Percentiles rank a stretch among this genome's conserved stretches.
Evolutionary conservation across 2,113 vertebrate genomes (phyloP).

Genomic region (Asarcornis scutulata): DNA sequence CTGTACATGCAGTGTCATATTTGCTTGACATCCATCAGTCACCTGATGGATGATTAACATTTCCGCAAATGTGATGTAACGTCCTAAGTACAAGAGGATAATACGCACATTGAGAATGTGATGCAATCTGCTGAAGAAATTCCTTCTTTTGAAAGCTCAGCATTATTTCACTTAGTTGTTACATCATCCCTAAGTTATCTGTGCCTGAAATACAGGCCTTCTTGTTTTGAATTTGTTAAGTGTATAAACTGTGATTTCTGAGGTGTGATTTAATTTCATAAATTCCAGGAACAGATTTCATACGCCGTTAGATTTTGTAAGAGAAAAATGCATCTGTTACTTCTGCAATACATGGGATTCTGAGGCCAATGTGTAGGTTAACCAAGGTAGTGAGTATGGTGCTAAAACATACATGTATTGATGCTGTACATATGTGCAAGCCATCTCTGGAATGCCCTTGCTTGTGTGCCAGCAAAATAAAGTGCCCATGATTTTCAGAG

Average conservation of each 20-base stretch:
- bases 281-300: neutral
- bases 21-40: neutral
- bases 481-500: neutral
- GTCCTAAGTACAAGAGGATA: neutral
- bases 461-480: neutral
- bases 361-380: neutral
- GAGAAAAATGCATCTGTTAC: neutral
- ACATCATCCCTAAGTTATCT: neutral
- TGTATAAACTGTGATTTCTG: neutral
- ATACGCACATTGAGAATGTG: neutral
- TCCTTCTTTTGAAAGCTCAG: neutral
- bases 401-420: neutral
- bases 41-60: neutral
- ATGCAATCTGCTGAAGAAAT: neutral
- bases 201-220: neutral
- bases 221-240: neutral
- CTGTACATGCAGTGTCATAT: neutral
- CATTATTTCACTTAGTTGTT: neutral
- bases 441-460: neutral
- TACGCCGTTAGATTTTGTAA: neutral
- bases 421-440: fast-evolving
- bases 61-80: neutral
- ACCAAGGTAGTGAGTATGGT: neutral
- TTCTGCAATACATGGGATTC: neutral
- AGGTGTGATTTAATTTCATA: neutral